A percentile compares a stretch with the other conserved stretches of the same genome.
These are phyloP conservation scores for Eristalis pertinax DNA, from an alignment of 2,888 invertebrate species.

Conservation along the genomic window DNA sequence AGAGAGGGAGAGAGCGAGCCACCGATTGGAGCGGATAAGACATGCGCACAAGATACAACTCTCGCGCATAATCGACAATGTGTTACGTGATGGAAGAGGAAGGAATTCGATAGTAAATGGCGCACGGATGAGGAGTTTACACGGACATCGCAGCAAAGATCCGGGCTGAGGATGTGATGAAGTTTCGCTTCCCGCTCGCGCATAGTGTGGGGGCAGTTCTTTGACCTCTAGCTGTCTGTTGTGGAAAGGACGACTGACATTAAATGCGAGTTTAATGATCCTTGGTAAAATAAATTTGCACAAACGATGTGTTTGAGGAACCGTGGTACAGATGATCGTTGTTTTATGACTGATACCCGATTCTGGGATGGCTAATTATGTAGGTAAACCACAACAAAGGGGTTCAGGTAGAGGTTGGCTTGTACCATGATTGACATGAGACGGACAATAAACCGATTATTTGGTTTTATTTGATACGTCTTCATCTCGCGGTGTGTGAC, in stretches of 20 bases:
- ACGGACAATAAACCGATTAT: not conserved
- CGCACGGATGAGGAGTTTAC: not conserved
- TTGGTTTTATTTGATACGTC: not conserved
- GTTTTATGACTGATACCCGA: not conserved
- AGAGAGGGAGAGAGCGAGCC: slow-evolving; percentile 2
- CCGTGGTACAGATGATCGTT: not conserved
- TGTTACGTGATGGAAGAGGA: slow-evolving; percentile 6
- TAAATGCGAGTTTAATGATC: not conserved
- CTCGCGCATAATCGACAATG: slow-evolving; percentile 11
- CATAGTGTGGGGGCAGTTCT: not conserved
- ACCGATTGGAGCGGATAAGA: slow-evolving; percentile 46
- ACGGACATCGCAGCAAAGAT: not conserved
- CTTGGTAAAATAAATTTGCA: not conserved
- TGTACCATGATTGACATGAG: not conserved
- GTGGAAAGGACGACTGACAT: not conserved
- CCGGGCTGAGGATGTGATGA: not conserved
- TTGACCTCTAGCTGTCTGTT: not conserved
- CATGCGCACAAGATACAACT: slow-evolving; percentile 39
- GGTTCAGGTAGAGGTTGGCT: not conserved
- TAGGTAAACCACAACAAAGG: not conserved
- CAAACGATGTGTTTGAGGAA: not conserved
- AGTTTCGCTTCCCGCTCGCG: too few species aligned
- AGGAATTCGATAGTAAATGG: slow-evolving; percentile 13
- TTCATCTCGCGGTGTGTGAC: too few species aligned
- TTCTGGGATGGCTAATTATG: not conserved